Base-by-base conservation (phyloP, 1,140 invertebrate species). In the Teleopsis dalmanni region DNA sequence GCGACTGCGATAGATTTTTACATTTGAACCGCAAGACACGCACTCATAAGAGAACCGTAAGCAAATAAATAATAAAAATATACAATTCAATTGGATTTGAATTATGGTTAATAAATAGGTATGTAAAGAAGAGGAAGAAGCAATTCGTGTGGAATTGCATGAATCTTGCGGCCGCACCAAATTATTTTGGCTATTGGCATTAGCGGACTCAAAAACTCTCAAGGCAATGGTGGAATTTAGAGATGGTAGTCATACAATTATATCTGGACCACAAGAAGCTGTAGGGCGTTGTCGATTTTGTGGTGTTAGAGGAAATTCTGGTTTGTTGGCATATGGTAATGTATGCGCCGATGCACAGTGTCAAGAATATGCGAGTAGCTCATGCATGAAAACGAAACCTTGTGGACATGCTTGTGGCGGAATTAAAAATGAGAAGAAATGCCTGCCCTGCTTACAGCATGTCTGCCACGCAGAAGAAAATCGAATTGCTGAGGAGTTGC, bases 381-480 rank as follows among this genome's bases (percentile, higher is more conserved):
- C 92, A 1, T 98, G 95, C 71, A 78, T 75, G 3, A 90, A 88
- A 55, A 78, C 88, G 9, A 79, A 92, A 42, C 59, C 78, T 1
- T 98, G 95, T 71, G 91, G 93, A 1, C 95, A 99, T 71, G 73
- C 85, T 50, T 99, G 95, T 70, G 88, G 92, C 2, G 95, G 94
- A 4, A 87, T 97, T 10, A 73, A 80, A 13, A 84, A 85, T 51
- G 94, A 97, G 72, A 74, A 76, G 3, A 73, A 74, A 21, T 97
- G 94, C 65, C 73, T 97, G 53, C 91, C 93, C 0, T 98, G 94
- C 70, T 72, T 97, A 42, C 83, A 71, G 41, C 63, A 67, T 13
- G 57, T 67, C 9, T 71, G 68, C 29, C 64, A 70, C 37, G 50
- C 48, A 0, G 50, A 60, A 5, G 68, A 70, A 48, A 70, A 78